Evolutionary conservation across 2,888 invertebrate species (phyloP), one percentile per base, ranked within the genome.

Genomic region (Lumbricus terrestris): DNA sequence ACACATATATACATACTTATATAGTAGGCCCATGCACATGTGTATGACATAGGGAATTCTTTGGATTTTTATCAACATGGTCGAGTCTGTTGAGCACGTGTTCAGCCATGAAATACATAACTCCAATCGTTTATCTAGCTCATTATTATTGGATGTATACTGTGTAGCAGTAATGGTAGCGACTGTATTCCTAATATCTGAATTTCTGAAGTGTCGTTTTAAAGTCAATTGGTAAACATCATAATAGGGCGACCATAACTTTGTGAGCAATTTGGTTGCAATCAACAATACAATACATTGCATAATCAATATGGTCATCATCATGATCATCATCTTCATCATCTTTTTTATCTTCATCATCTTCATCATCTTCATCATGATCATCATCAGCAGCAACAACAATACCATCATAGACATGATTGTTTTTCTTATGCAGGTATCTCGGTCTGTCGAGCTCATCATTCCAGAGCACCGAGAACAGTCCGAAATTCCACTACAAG

Each of bases 401-500:
- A 69, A 4, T 8, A 69, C 11, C 69, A 69, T n/a, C 18, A n/a
- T 11, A 29, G n/a, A 5, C 69, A n/a, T 69, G 29, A n/a, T 69
- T 69, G 69, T 11, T 69, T 69, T 69, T 34, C 40, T 8, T 18
- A 5, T n/a, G n/a, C 93, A 96, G 96, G 96, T 94, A 95, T 92
- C 94, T 96, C 89, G 96, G 96, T 33, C 94, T 95, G 92, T 95
- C 95, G 83, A 94, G 95, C 91, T 94, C 91, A 13, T 47, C 95
- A 6, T 94, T 94, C 91, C 94, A 94, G 91, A 94, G 94, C 90
- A 93, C 94, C 33, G 91, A 94, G 88, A 94, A 95, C 92, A 92
- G 93, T 91, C 91, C 93, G 90, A 90, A 92, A 91, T 90, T 93
- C 91, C 94, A 94, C 91, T 93, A 94, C 85, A 92, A 90, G 91